Evolutionary conservation across 2,888 invertebrate genomes (phyloP), one percentile per base, ranked within the genome.

Genomic region (Mythimna ferrago): DNA sequence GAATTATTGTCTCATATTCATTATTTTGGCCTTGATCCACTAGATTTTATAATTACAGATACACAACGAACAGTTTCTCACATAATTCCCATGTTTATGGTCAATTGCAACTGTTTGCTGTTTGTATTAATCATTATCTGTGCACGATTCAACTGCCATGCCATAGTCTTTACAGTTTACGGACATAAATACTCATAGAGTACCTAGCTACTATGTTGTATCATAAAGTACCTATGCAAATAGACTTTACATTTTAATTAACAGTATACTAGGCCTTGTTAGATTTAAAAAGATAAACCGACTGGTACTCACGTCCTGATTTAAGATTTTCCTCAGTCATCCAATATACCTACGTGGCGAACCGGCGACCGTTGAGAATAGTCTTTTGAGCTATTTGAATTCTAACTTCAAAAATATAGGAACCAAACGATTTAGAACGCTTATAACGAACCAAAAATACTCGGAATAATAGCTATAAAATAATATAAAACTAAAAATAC

Each of bases 401-500:
- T 75, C 44, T 54, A 66, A 48, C 26, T 57, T 35, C 19, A 65
- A 41, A 44, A 56, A 69, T 56, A 62, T 58, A 32, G 62, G 14
- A 53, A 71, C 69, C 26, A 61, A 78, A 51, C 76, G 75, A 74
- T 77, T 83, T 67, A 48, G 64, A 71, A 72, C 75, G 73, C 73
- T 80, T 75, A n/a, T 71, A 81, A 82, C 76, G 72, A 80, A 79
- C 67, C 62, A 67, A 71, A 82, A 86, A 78, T 78, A 71, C 76
- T 66, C 71, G 51, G 71, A 78, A 85, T 78, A 80, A 83, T 80
- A 78, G 57, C 63, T 74, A 76, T 81, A 81, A 81, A 81, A 83
- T 83, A 78, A 83, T 79, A 81, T 81, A 85, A 84, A 84, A 66
- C 65, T 81, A 72, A 82, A 83, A 85, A 82, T 76, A 78, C 86